Base-by-base conservation (phyloP, 2,888 invertebrate species). In the Andrena dorsata region DNA sequence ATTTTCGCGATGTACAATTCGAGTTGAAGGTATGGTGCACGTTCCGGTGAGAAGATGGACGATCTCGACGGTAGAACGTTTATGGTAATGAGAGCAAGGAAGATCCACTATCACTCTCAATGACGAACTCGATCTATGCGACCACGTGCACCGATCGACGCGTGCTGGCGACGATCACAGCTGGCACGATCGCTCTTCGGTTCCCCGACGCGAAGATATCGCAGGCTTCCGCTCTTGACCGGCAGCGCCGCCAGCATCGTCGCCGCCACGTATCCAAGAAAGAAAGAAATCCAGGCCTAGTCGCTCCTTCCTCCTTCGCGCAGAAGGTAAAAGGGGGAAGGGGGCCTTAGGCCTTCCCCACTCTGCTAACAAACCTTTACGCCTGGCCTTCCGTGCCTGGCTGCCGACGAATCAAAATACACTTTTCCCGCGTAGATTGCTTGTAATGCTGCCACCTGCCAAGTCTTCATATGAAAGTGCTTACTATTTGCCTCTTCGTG, bases 221-320 rank as follows among this genome's bases (percentile, higher is more conserved):
- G 61, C 28, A 3, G 74, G 82, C 88, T 88, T 87, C 23, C 83
- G 85, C 77, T 83, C 80, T 78, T 60, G 80, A 76, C 76, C 82
- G 72, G 76, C 72, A 82, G 87, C 85, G 90, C 87, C 89, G 90
- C 82, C 76, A 86, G 82, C 64, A 71, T 84, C 82, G 83, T 51
- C 8, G 64, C 68, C 28, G 82, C 87, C 86, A 85, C 83, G 90
- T 87, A 83, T 76, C 68, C 79, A 74, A 70, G 73, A n/a, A 75
- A 73, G 74, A 84, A 82, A 83, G 84, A 88, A 86, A 87, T 87
- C 16, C 82, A 41, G 76, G 63, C 30, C 60, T 56, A 47, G 32
- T 82, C 60, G 56, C 65, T 77, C 47, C 72, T 65, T 78, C 66
- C 68, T 65, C 64, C 49, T 76, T 51, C 60, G 28, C 13, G 60